Conservation (phyloP, 2,113 vertebrate species). For the Saimiri boliviensis region DNA sequence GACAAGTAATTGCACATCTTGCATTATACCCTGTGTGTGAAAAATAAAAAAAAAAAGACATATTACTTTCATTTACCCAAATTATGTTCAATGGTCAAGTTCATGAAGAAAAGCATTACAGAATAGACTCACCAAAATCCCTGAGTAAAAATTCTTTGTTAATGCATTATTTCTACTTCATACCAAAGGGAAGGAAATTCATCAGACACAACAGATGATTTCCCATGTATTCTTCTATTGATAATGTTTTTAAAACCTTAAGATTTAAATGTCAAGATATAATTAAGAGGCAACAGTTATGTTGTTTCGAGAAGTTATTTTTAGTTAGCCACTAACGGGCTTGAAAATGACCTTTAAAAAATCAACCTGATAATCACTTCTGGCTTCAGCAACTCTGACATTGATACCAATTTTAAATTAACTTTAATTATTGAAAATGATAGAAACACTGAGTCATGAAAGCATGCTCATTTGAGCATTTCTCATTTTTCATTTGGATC, state of each 20-base stretch:
- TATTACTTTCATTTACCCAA: constrained; percentile 74
- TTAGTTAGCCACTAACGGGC: constrained; percentile 73
- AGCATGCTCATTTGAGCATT: constrained; percentile 17
- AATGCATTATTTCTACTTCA: constrained; percentile 50
- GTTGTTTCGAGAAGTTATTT: constrained; percentile 76
- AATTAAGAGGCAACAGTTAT: constrained; percentile 71
- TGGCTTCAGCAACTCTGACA: constrained; percentile 68
- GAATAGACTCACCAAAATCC: constrained; percentile 32
- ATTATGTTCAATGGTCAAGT: constrained; percentile 58
- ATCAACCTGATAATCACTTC: constrained; percentile 71
- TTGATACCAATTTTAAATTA: constrained; percentile 63
- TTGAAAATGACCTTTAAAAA: constrained; percentile 81
- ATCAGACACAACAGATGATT: constrained; percentile 64
- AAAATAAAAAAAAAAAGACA: constrained; percentile 43
- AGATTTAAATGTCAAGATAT: constrained; percentile 80
- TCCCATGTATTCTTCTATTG: constrained; percentile 23
- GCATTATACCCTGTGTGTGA: constrained; percentile 93
- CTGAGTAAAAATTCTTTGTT: constrained; percentile 59
- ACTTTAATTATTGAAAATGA: constrained; percentile 49
- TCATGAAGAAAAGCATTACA: constrained; percentile 71
- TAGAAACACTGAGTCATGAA: constrained; percentile 58
- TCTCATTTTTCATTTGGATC: not conserved
- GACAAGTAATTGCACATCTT: constrained; percentile 96
- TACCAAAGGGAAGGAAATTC: constrained; percentile 53
- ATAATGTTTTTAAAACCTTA: constrained; percentile 72